Evolutionary conservation across 2,113 vertebrate genomes (phyloP), one percentile per base, ranked within the genome.

Genomic region (Pedetes capensis): DNA sequence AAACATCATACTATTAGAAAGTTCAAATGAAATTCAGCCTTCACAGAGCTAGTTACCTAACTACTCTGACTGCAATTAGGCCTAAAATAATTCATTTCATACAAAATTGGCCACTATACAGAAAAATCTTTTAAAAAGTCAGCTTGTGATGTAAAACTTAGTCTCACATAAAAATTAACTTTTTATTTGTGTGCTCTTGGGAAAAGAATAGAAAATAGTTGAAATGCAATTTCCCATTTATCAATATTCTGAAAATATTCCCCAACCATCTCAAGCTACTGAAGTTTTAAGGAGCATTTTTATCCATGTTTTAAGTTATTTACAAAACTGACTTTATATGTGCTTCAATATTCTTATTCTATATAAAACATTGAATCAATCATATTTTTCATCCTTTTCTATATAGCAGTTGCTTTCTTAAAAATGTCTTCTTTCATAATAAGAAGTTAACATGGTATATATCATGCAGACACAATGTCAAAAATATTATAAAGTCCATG

Each of bases 11-110:
- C 93, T 92, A 95, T 96, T 96, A 97, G 83, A 91, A 96, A 96
- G 71, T 95, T 96, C 94, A 98, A 96, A 96, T 96, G 87, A 94
- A 97, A 97, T 95, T 92, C 95, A 96, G 68, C 83, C 89, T 79
- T 75, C 92, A 44, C 61, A 96, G 86, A 96, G 88, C 72, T 79
- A 63, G 93, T 4, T 2, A 53, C 39, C 87, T 94, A 89, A 95
- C 86, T 80, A 71, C 37, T 55, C 80, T 89, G 76, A 82, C 66
- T 93, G 59, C 78, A 98, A 97, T 94, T 96, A 96, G 89, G 89
- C 76, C 53, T 78, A 66, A 96, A 97, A 96, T 94, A 97, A 95
- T 96, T 74, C 93, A 55, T 57, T 96, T 96, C 66, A 64, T 81
- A 95, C 12, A 83, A 97, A 96, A 91, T 59, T 95, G 82, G 74